phyloP scores from a whole-genome alignment of 2,888 invertebrate species.

The Phytoseiulus persimilis region DNA sequence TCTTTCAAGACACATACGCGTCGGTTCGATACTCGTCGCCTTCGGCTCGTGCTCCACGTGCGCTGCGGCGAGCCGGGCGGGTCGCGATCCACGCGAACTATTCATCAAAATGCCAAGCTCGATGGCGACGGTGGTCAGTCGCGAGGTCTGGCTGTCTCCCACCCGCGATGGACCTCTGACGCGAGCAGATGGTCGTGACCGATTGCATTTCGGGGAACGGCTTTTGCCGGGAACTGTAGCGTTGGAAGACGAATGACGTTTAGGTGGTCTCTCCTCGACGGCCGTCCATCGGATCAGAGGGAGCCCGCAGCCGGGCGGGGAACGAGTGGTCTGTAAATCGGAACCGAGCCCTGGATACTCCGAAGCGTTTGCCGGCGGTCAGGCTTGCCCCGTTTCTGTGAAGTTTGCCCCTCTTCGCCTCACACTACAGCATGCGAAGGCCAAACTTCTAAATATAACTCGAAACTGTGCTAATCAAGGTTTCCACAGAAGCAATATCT shows the following conservation, averaged over 20 bases:
- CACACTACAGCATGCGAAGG: not conserved
- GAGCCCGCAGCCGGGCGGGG: not conserved
- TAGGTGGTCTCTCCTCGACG: not conserved
- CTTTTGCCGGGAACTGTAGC: not conserved
- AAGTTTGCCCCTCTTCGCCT: too few relatives aligned
- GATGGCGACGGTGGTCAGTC: too few relatives aligned
- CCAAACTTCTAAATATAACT: not conserved
- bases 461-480: not conserved
- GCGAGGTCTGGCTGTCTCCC: not conserved
- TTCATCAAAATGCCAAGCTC: too few relatives aligned
- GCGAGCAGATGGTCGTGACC: not conserved
- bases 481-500: not conserved
- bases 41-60: not conserved
- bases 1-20: not conserved
- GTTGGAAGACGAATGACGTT: not conserved
- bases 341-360: too few relatives aligned
- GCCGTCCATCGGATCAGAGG: not conserved
- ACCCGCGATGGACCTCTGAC: not conserved
- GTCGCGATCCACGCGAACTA: too few relatives aligned
- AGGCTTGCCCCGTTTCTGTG: too few relatives aligned
- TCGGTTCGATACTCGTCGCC: not conserved
- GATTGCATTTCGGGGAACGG: not conserved
- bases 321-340: too few relatives aligned
- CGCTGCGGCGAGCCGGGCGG: too few relatives aligned
- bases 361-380: too few relatives aligned